Conservation (phyloP, 2,797 vertebrate genomes). For the Trematomus bernacchii region DNA sequence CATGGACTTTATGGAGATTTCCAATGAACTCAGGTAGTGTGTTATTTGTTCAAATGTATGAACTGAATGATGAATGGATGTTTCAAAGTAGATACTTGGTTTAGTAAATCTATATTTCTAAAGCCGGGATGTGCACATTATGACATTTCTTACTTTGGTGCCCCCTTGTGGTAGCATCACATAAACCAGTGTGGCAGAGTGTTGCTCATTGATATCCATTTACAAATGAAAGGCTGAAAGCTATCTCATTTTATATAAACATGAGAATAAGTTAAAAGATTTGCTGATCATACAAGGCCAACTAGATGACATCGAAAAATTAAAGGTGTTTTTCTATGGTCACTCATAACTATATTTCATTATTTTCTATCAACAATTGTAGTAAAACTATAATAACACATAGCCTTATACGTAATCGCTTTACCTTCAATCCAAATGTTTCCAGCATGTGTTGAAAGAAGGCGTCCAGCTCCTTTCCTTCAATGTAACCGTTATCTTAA, state of each 20-base stretch:
- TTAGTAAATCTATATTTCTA: not conserved
- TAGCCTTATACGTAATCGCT: conserved; percentile 17
- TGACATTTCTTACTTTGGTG: not conserved
- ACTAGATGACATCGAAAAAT: not conserved
- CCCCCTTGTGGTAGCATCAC: not conserved
- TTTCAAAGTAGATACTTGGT: not conserved
- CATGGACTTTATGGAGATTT: rapidly evolving
- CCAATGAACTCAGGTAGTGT: not conserved
- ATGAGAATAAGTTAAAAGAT: not conserved
- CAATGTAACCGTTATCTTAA: conserved; percentile 90
- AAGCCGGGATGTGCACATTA: not conserved
- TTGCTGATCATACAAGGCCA: not conserved
- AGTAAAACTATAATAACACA: not conserved
- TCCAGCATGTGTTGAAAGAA: conserved; percentile 87
- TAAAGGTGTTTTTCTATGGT: not conserved
- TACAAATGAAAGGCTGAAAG: not conserved
- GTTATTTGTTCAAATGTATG: not conserved
- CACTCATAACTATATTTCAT: not conserved
- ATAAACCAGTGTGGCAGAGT: not conserved
- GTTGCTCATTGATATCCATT: not conserved
- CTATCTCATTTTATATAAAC: not conserved
- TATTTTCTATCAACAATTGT: not conserved
- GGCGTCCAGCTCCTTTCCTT: conserved; percentile 86
- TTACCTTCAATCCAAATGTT: conserved; percentile 86
- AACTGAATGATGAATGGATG: not conserved